These are phyloP conservation scores for Oreortyx pictus DNA, from an alignment of 2,797 vertebrate genomes.

Conservation along the genomic window DNA sequence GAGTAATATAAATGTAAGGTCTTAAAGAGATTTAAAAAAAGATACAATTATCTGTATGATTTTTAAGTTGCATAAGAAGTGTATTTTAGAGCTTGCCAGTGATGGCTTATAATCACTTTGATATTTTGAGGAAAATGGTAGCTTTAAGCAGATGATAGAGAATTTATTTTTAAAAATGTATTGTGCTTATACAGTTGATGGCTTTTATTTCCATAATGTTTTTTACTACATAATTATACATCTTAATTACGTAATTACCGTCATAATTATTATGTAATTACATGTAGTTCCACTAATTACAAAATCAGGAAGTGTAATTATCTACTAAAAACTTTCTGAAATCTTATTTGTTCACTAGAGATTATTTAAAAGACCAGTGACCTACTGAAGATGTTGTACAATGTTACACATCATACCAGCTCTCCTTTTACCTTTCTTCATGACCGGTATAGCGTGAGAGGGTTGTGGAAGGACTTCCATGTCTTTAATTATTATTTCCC, in stretches of 20 bases:
- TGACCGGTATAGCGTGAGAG: background rate
- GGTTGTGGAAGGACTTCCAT: background rate
- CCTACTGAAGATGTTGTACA: conserved; percentile 64
- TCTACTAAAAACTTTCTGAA: conserved; percentile 86
- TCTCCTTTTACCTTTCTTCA: background rate
- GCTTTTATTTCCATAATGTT: conserved; percentile 88
- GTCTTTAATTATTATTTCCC: conserved; percentile 13
- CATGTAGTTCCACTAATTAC: conserved; percentile 87
- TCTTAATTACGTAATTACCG: conserved; percentile 87
- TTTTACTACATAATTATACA: conserved; percentile 89
- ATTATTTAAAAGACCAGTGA: conserved; percentile 84
- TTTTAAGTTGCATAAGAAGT: conserved; percentile 68
- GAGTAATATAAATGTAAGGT: conserved; percentile 39
- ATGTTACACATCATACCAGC: background rate
- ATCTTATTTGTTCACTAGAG: conserved; percentile 83
- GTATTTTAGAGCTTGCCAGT: conserved; percentile 74
- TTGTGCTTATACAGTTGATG: conserved; percentile 86
- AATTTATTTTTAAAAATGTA: conserved; percentile 85
- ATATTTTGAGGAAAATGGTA: conserved; percentile 81
- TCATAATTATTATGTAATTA: conserved; percentile 89
- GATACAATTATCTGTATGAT: conserved; percentile 70
- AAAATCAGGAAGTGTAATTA: conserved; percentile 88
- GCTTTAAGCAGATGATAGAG: conserved; percentile 81
- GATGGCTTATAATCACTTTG: conserved; percentile 81
- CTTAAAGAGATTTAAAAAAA: conserved; percentile 47